Percentiles rank a stretch among this genome's conserved stretches.
These are phyloP conservation scores for Scolopax mira DNA, from an alignment of 2,113 vertebrate genomes.

Conservation along the genomic window DNA sequence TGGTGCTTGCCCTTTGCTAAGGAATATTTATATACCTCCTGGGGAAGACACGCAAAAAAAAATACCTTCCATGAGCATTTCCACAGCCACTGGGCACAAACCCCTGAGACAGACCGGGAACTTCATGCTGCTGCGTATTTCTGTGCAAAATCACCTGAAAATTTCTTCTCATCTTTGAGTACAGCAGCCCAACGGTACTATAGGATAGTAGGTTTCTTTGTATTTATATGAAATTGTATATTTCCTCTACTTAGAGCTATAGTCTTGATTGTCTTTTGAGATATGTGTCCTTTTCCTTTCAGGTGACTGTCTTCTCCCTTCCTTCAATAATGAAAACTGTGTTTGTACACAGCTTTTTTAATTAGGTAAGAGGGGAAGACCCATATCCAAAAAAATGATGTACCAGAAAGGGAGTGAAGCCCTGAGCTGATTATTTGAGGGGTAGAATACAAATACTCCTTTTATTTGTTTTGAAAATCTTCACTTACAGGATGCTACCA, in stretches of 20 bases:
- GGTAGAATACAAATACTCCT: neutral
- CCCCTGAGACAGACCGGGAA: fast-evolving
- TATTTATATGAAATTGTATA: neutral
- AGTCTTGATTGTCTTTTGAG: neutral
- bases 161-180: neutral
- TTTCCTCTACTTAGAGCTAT: neutral
- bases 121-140: neutral
- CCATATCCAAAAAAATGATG: neutral
- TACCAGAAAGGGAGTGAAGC: neutral
- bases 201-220: neutral
- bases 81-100: neutral
- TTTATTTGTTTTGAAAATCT: neutral
- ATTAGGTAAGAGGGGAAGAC: neutral
- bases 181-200: neutral
- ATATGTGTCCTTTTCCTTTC: neutral
- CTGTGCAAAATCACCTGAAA: neutral
- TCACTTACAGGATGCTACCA: neutral
- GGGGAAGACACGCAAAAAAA: neutral
- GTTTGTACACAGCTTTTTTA: neutral
- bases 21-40: neutral
- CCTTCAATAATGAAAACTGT: neutral
- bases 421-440: neutral
- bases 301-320: neutral
- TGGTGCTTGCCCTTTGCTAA: neutral
- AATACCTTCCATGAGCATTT: neutral